Evolutionary conservation across 2,888 invertebrate species (phyloP).

Genomic region (Ctenicera cuprea): DNA sequence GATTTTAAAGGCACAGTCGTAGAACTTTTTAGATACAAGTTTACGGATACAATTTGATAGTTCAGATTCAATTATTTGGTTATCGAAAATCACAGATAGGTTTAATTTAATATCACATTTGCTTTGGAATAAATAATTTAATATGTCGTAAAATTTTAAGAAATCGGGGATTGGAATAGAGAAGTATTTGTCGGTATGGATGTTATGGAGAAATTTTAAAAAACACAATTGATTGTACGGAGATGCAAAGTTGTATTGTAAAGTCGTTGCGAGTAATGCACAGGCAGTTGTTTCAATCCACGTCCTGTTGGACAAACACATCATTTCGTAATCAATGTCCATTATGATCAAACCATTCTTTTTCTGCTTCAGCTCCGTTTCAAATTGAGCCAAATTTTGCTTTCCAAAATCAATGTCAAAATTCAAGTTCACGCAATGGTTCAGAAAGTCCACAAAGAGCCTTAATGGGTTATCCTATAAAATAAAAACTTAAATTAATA

Average conservation of each 20-base stretch:
- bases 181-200: constrained; percentile 77
- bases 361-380: constrained; percentile 62
- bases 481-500: too few relatives aligned
- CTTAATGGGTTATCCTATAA: constrained; percentile 80
- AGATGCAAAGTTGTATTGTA: constrained; percentile 79
- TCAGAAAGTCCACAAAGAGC: constrained; percentile 66
- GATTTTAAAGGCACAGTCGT: constrained; percentile 77
- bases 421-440: constrained; percentile 66
- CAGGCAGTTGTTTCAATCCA: constrained; percentile 77
- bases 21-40: constrained; percentile 74
- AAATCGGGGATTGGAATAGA: constrained; percentile 61
- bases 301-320: constrained; percentile 73
- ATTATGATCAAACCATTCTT: constrained; percentile 64
- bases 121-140: constrained; percentile 57
- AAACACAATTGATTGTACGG: constrained; percentile 79
- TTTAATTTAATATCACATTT: constrained; percentile 75
- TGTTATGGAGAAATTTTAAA: constrained; percentile 76
- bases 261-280: constrained; percentile 77
- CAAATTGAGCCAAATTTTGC: constrained; percentile 66
- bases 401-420: too few relatives aligned
- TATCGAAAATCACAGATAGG: constrained; percentile 68
- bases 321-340: constrained; percentile 71
- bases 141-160: constrained; percentile 45
- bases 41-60: constrained; percentile 75
- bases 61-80: constrained; percentile 70